Base-by-base conservation (phyloP, 30 jellyfish, hydroid and myxozoan genomes). In the Turritopsis dohrnii region DNA sequence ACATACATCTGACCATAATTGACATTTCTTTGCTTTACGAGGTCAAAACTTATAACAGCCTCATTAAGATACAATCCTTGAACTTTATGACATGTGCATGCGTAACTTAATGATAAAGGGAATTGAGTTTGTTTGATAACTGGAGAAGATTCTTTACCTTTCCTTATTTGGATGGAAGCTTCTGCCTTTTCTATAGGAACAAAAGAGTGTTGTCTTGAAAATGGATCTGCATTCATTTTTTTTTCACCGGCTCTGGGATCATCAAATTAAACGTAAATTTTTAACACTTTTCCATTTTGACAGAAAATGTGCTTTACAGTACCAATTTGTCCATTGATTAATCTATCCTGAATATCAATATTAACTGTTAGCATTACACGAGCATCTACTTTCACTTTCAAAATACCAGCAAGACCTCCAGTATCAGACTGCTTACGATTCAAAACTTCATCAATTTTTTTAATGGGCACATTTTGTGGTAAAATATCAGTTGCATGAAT, bases 321-420 rank as follows among this genome's bases (percentile, higher is more conserved):
- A 28, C 84, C 87, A 81, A 81, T 81, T 65, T 81, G 87, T 21
- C 85, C 87, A 83, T 72, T 83, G 75, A 83, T 83, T 80, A 83
- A 66, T 71, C 89, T 83, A 71, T 65, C 89, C 25, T 23, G 83
- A 66, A 83, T 83, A 41, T 66, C 84, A 66, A 83, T 71, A 71
- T 83, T 66, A 26, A 23, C 28, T 29, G 89, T 83, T 54, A 83
- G 74, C 89, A 69, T 69, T 23, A 69, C 19, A 27, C 77, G 18
- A 1, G 85, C 85, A 79, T 54, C 85, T 4, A 79, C 66, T 52
- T 79, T 79, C 26, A 79, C 0, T 21, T 18, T 21, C 21, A 76
- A 52, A 76, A 21, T 76, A 21, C 0, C 29, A 21, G 84, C 76
- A 18, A 76, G 52, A 21, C 84, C 84, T 24, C 84, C 29, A 28